phyloP scores from a whole-genome alignment of 2,888 invertebrate genomes.

The Epirrhoe alternata region DNA sequence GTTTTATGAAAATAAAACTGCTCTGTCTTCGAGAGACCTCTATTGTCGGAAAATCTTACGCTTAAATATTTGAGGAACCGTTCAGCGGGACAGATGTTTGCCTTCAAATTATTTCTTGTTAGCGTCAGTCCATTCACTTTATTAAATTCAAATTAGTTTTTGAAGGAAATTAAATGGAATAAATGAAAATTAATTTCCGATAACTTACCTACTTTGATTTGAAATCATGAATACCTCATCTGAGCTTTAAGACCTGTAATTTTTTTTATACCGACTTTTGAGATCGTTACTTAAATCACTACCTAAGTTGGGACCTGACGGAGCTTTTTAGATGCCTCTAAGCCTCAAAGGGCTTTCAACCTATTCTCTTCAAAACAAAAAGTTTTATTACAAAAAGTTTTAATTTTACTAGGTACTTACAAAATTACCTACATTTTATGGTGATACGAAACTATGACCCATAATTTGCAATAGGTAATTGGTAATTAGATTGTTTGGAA shows the following conservation, averaged over 20 bases:
- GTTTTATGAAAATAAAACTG: slow-evolving; percentile 59
- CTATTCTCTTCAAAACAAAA: not conserved
- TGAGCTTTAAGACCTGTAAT: too few species aligned
- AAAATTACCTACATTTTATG: too few species aligned
- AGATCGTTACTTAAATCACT: not conserved
- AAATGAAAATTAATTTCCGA: slow-evolving; percentile 17
- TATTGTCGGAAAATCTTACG: slow-evolving; percentile 56
- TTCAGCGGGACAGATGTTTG: slow-evolving; percentile 53
- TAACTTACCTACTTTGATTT: not conserved
- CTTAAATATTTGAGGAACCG: slow-evolving; percentile 67
- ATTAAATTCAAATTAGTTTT: slow-evolving; percentile 32
- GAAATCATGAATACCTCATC: too few species aligned
- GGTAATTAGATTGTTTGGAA: too few species aligned
- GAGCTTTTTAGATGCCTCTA: not conserved
- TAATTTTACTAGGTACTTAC: not conserved
- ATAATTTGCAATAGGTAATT: too few species aligned
- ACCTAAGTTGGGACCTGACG: not conserved
- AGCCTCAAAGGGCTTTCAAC: not conserved
- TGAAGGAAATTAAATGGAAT: slow-evolving; percentile 20
- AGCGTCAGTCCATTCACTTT: slow-evolving; percentile 23
- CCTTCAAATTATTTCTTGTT: slow-evolving; percentile 42
- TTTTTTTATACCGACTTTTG: not conserved
- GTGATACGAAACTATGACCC: too few species aligned
- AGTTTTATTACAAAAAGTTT: not conserved
- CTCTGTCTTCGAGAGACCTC: slow-evolving; percentile 48